Evolutionary conservation across 1,140 invertebrate species (phyloP), one percentile per base, ranked within the genome.

Genomic region (Psilanteris sp.): DNA sequence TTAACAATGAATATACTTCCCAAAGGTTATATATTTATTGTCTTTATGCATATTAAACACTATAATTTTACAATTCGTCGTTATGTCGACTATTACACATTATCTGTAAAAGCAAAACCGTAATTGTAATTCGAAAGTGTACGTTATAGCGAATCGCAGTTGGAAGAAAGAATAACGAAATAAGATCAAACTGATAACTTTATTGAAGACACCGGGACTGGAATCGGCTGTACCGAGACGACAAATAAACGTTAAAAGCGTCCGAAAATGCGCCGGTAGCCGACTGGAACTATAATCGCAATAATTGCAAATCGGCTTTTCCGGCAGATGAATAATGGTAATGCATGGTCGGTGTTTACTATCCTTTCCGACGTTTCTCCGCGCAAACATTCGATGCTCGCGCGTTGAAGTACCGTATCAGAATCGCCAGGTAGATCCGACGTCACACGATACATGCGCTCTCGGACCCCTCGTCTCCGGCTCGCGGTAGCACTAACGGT

Each of bases 301-400:
- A 44, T 54, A 54, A 71, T 67, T 34, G 61, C 46, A 71, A 75
- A 68, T 50, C 36, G 41, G 70, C 43, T 68, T 50, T 77, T 77
- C 73, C 73, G 66, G 62, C 73, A 71, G 59, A 77, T 77, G 67
- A 77, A 77, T 72, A 77, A 77, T 77, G 67, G 54, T 77, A 77
- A 77, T 72, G 67, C 62, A 32, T 27, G 55, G 67, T 10, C 48
- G 48, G 59, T 77, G 75, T 77, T 77, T 61, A 67, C 55, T 48
- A 72, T 72, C 68, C 62, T 72, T 77, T 72, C 67, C 61, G 75
- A 62, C 68, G 62, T 72, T 61, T 57, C 44, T 59, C 26, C 18
- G 18, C 32, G 55, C 41, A 27, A 54, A 59, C 46, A 39, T 41
- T 59, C 11, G 52, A 36, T 22, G 15, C 57, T 18, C 48, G 62